Evolutionary conservation across 2,113 vertebrate genomes (phyloP).

Genomic region (Vidua macroura): DNA sequence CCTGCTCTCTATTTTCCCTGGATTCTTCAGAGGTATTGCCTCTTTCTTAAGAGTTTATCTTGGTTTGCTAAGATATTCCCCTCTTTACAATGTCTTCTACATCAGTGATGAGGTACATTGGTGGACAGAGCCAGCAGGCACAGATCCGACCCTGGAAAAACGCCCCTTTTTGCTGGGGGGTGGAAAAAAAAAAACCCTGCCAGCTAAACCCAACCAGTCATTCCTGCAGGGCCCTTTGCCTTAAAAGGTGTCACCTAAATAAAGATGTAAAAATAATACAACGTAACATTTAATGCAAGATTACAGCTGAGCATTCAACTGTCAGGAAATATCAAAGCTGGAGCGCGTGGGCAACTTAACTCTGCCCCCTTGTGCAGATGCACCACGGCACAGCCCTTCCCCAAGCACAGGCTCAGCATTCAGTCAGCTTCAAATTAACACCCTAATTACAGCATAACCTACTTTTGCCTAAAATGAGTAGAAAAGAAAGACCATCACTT

Average conservation of each 20-base stretch:
- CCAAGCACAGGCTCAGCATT: fast-evolving
- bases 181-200: fast-evolving
- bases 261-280: slow-evolving; percentile 32
- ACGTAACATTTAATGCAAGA: not conserved
- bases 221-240: not conserved
- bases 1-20: not conserved
- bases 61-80: not conserved
- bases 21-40: not conserved
- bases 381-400: not conserved
- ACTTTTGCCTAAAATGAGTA: not conserved
- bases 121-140: not conserved
- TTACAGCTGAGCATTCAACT: slow-evolving; percentile 28
- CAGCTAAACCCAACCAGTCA: not conserved
- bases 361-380: slow-evolving; percentile 56
- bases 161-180: fast-evolving
- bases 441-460: not conserved
- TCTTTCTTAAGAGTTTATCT: not conserved
- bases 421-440: not conserved
- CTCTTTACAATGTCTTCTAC: not conserved
- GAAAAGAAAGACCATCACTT: not conserved
- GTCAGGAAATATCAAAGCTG: slow-evolving; percentile 26
- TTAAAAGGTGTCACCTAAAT: slow-evolving; percentile 47
- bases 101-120: not conserved
- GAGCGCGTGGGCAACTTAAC: slow-evolving; percentile 31
- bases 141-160: not conserved